Evolutionary conservation across 2,113 vertebrate species (phyloP).

Genomic region (Ciconia boyciana): DNA sequence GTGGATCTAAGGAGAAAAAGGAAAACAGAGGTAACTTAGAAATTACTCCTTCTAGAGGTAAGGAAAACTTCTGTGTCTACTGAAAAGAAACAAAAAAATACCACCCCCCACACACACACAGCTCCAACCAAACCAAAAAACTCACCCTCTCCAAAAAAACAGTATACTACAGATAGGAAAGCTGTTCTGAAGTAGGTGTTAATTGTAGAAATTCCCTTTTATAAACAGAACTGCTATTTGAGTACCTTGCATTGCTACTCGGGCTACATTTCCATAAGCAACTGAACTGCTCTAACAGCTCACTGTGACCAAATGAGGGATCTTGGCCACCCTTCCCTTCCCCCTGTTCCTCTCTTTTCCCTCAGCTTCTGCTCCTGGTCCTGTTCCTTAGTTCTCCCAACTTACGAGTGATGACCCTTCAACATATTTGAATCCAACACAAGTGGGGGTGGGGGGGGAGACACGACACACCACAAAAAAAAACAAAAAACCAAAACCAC

Average conservation of each 20-base stretch:
- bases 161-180: background rate
- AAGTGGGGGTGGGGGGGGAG: no score
- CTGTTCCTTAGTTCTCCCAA: background rate
- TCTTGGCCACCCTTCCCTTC: background rate
- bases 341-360: background rate
- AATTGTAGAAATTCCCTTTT: background rate
- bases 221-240: background rate
- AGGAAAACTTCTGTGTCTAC: background rate
- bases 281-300: background rate
- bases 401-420: background rate
- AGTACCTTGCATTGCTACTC: background rate
- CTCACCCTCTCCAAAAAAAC: background rate
- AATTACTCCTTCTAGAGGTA: background rate
- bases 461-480: no score
- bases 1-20: background rate
- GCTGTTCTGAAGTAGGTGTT: background rate
- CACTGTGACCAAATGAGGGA: background rate
- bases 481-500: no score
- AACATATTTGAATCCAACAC: background rate
- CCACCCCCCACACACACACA: no score
- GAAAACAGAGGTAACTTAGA: background rate
- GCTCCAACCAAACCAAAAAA: background rate
- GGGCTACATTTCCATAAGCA: background rate
- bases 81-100: background rate
- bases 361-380: background rate